Percentiles rank a stretch among this genome's conserved stretches.
Conservation (phyloP, 2,888 invertebrate species). For the Cartodere bifasciata region DNA sequence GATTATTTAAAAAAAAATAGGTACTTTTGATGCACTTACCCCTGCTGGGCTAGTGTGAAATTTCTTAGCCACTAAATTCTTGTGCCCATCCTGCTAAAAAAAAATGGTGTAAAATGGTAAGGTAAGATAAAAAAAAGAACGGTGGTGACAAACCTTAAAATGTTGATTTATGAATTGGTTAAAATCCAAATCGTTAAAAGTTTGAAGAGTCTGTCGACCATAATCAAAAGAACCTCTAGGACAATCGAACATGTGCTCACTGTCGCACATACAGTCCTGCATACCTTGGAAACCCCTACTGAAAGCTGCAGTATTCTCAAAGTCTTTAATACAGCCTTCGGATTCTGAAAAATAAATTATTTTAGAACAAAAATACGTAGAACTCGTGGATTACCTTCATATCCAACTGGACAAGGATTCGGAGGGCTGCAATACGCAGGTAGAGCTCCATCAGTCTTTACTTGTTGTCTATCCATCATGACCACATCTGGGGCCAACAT, state of each 20-base stretch:
- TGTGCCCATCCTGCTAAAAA: slow-evolving; percentile 37
- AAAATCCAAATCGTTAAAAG: slow-evolving; percentile 43
- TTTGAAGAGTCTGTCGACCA: slow-evolving; percentile 25
- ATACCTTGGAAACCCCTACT: slow-evolving; percentile 85
- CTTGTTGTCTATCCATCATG: slow-evolving; percentile 51
- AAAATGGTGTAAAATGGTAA: not conserved
- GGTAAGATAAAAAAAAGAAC: not conserved
- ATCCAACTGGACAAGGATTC: slow-evolving; percentile 95
- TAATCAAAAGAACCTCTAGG: slow-evolving; percentile 39
- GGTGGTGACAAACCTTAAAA: slow-evolving; percentile 34
- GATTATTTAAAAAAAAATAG: no score
- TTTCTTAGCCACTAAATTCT: slow-evolving; percentile 66
- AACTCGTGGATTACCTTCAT: slow-evolving; percentile 49
- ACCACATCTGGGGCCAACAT: slow-evolving; percentile 44
- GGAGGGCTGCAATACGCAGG: slow-evolving; percentile 99
- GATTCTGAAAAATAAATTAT: slow-evolving; percentile 35
- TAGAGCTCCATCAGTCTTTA: slow-evolving; percentile 82
- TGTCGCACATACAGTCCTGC: slow-evolving; percentile 95
- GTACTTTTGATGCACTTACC: no score
- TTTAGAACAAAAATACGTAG: not conserved
- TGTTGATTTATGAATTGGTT: slow-evolving; percentile 55
- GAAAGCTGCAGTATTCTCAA: slow-evolving; percentile 91
- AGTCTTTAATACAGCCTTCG: slow-evolving; percentile 81
- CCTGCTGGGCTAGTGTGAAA: no score
- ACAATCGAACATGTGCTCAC: slow-evolving; percentile 95